A percentile compares a stretch with the other conserved stretches of the same genome.
phyloP scores from a whole-genome alignment of 2,797 vertebrate species.

The Lepus townsendii region DNA sequence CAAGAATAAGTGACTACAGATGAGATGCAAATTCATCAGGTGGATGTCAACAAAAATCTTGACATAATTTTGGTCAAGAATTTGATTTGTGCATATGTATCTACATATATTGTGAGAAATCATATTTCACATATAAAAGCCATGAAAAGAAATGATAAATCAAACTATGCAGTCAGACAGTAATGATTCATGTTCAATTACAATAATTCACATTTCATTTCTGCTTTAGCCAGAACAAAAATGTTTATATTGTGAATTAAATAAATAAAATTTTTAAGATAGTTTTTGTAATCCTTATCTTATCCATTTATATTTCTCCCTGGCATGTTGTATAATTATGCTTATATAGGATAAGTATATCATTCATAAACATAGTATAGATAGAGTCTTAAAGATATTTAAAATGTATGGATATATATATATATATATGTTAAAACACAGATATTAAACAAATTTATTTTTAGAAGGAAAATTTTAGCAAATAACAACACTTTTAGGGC shows the following conservation, averaged over 20 bases:
- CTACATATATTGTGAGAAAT: neutral
- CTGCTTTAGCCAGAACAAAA: conserved; percentile 27
- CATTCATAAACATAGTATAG: conserved; percentile 10
- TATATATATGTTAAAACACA: neutral
- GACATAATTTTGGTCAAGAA: conserved; percentile 7
- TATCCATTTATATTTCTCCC: neutral
- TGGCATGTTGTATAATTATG: neutral
- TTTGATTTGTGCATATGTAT: neutral
- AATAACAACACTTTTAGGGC: neutral
- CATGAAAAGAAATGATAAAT: conserved; percentile 4
- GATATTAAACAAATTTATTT: conserved; percentile 11
- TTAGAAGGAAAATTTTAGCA: neutral
- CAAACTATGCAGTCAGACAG: neutral
- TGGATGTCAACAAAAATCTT: neutral
- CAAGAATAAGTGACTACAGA: neutral
- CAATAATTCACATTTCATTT: neutral
- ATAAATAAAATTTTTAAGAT: neutral
- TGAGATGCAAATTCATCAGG: conserved; percentile 26
- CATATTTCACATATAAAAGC: neutral
- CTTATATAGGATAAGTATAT: neutral
- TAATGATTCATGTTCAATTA: conserved; percentile 8
- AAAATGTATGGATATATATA: neutral
- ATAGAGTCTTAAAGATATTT: neutral
- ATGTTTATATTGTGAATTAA: neutral
- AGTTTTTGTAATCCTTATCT: neutral